These are phyloP conservation scores for Rana temporaria DNA, from an alignment of 2,113 vertebrate genomes.

Conservation along the genomic window DNA sequence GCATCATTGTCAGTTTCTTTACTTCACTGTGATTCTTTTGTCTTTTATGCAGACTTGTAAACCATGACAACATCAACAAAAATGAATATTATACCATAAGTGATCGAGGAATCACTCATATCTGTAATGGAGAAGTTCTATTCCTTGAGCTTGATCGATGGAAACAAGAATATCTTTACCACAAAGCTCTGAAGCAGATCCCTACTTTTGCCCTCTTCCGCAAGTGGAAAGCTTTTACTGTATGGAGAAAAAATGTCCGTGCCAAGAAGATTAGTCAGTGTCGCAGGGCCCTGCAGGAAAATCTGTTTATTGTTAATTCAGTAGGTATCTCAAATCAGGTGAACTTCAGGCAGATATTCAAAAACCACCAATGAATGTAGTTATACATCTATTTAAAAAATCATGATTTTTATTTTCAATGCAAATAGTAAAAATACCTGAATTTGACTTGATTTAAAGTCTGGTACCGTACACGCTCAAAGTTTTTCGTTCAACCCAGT, in stretches of 20 bases:
- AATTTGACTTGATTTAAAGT: too few species aligned
- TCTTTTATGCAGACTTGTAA: conserved; percentile 69
- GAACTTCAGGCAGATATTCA: too few species aligned
- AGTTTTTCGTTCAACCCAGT: too few species aligned
- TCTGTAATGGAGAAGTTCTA: conserved; percentile 64
- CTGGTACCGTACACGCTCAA: too few species aligned
- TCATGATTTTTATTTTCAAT: too few species aligned
- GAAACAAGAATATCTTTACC: conserved; percentile 76
- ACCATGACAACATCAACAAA: conserved; percentile 72
- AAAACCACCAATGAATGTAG: too few species aligned
- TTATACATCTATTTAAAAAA: too few species aligned
- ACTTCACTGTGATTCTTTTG: neutral
- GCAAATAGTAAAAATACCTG: too few species aligned
- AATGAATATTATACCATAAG: conserved; percentile 78
- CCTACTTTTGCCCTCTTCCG: conserved; percentile 82
- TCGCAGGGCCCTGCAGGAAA: conserved; percentile 67
- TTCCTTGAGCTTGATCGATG: conserved; percentile 71
- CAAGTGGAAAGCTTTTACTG: conserved; percentile 79
- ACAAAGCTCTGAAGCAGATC: conserved; percentile 74
- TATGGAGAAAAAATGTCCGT: conserved; percentile 80
- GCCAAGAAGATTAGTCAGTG: conserved; percentile 72
- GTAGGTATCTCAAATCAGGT: conserved; percentile 70
- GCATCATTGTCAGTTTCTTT: neutral
- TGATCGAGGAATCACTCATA: conserved; percentile 68
- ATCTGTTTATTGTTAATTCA: conserved; percentile 76